A percentile compares a stretch with the other conserved stretches of the same genome.
phyloP scores from a whole-genome alignment of 2,113 vertebrate species.

The Daboia siamensis region DNA sequence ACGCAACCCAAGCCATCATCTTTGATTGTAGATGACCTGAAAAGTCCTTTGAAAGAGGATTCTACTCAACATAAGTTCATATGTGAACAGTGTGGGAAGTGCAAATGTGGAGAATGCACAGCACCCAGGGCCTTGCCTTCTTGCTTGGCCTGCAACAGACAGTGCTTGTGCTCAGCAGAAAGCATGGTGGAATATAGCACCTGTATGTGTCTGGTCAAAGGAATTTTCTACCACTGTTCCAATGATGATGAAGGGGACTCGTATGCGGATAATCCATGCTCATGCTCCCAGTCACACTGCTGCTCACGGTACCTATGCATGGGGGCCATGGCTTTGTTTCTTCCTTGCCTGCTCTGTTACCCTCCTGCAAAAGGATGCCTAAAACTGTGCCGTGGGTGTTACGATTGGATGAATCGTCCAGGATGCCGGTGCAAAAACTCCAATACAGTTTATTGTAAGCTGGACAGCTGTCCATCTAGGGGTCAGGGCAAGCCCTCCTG shows the following conservation, averaged over 20 bases:
- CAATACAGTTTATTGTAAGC: constrained; percentile 97
- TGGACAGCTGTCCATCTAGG: constrained; percentile 86
- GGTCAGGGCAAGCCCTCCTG: constrained; percentile 88
- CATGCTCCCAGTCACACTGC: constrained; percentile 91
- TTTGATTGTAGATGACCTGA: constrained; percentile 78
- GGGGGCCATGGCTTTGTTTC: constrained; percentile 86
- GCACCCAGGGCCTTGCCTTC: constrained; percentile 88
- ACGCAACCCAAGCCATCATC: constrained; percentile 85
- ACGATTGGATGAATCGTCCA: constrained; percentile 86
- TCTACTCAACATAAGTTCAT: constrained; percentile 86
- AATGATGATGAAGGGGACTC: constrained; percentile 94
- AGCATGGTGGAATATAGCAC: constrained; percentile 93
- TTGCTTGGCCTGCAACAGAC: constrained; percentile 87
- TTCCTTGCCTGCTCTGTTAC: constrained; percentile 96
- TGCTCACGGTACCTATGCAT: constrained; percentile 95
- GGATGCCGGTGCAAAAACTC: constrained; percentile 98
- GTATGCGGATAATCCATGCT: constrained; percentile 92
- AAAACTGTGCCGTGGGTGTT: constrained; percentile 85
- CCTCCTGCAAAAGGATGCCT: constrained; percentile 90
- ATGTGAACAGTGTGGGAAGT: constrained; percentile 92
- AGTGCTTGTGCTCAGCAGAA: constrained; percentile 92
- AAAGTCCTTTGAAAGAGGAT: constrained; percentile 81
- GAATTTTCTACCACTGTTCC: constrained; percentile 97
- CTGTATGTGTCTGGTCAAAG: constrained; percentile 97
- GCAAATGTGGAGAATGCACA: constrained; percentile 92